Evolutionary conservation across 1,140 invertebrate species (phyloP), one percentile per base, ranked within the genome.

Genomic region (Sarcophaga bullata): DNA sequence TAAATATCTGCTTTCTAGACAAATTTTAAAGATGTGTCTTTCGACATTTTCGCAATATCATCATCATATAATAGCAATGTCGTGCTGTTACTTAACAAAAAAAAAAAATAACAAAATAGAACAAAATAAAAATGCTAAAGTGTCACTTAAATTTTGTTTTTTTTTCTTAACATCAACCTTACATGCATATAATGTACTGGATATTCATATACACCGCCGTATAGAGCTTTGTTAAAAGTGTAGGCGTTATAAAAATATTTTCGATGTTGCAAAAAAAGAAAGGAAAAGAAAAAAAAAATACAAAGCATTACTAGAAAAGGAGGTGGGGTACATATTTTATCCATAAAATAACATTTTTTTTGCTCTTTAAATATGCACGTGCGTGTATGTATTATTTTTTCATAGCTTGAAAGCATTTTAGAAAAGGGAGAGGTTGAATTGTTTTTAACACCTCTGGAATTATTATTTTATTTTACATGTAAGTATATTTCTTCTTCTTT

Each of bases 191-290:
- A n/a, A n/a, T n/a, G n/a, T n/a, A n/a, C n/a, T n/a, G n/a, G n/a
- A n/a, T n/a, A n/a, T n/a, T n/a, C n/a, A n/a, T n/a, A n/a, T n/a
- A n/a, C n/a, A n/a, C n/a, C 25, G 25, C 25, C 25, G 25, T 37
- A 37, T 37, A 37, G 25, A 37, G 25, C 25, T 37, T 58, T n/a
- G 13, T 15, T 0, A n/a, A 58, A 58, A 58, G 54, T 58, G 54
- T 58, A 58, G 54, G 54, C 54, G 54, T 58, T 58, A 58, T n/a
- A 58, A 58, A 13, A n/a, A n/a, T 58, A n/a, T 58, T 58, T 58
- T 58, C 7, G 25, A 37, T 37, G 25, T 37, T 37, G 25, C 25
- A 2, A 37, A 37, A 37, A 37, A 37, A 37, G 4, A 37, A 2
- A 4, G 25, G 4, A 37, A 37, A 37, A 37, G 25, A 37, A 37